Conservation (phyloP, 2,797 vertebrate species). For the Chaunax sp. region DNA sequence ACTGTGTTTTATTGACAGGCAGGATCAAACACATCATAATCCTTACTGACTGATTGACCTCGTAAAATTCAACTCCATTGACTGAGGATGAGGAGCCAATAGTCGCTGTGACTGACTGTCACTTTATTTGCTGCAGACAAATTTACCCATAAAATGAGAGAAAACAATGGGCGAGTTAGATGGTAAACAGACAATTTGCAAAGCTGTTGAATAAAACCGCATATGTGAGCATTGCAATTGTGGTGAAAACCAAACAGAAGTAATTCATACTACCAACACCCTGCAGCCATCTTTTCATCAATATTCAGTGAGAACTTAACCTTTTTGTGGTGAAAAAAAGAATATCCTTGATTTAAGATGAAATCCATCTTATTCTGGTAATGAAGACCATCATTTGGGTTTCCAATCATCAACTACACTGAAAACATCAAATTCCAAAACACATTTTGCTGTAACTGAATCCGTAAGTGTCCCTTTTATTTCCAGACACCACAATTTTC, state of each 20-base stretch:
- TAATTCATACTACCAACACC: conserved; percentile 17
- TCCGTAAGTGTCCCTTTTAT: not conserved
- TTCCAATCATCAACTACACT: not conserved
- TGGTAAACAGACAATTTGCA: conserved; percentile 27
- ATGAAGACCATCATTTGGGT: not conserved
- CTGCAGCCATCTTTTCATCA: conserved; percentile 1
- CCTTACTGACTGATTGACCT: conserved; percentile 58
- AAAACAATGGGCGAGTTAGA: not conserved
- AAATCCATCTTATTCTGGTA: not conserved
- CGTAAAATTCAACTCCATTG: conserved; percentile 55
- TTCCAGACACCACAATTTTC: not conserved
- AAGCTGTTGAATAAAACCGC: conserved; percentile 29
- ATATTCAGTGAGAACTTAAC: not conserved
- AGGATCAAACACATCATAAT: conserved; percentile 72
- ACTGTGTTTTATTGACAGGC: conserved; percentile 59
- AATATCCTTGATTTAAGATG: not conserved
- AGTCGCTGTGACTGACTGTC: conserved; percentile 5
- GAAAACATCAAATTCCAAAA: conserved; percentile 2
- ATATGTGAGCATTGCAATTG: conserved; percentile 24
- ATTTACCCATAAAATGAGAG: conserved; percentile 22
- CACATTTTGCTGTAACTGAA: not conserved
- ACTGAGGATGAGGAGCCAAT: conserved; percentile 36
- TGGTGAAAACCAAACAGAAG: conserved; percentile 16
- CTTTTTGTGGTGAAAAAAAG: not conserved
- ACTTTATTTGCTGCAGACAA: conserved; percentile 36